Percentiles rank a stretch among this genome's conserved stretches.
Evolutionary conservation across 2,113 vertebrate genomes (phyloP).

Genomic region (Cervus canadensis): DNA sequence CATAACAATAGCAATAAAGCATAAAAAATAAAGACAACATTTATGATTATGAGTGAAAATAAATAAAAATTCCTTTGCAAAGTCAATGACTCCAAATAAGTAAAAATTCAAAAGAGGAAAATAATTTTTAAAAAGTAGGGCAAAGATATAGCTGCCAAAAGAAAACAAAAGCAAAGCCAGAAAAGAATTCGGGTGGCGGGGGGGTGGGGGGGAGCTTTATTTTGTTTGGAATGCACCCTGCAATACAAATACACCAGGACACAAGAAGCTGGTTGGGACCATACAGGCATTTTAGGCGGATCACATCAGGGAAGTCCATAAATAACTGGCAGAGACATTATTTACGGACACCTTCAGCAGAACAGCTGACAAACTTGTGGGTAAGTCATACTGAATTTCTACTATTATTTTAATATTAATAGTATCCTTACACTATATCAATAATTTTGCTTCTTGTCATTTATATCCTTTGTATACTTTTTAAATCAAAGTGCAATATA

Average conservation of each 20-base stretch:
- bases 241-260: not conserved
- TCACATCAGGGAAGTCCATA: not conserved
- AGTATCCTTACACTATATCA: not conserved
- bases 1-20: not conserved
- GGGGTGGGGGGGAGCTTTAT: not conserved
- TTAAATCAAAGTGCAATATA: not conserved
- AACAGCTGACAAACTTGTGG: not conserved
- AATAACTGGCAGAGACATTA: not conserved
- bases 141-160: not conserved
- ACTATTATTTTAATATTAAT: not conserved
- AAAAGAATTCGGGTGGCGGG: not conserved
- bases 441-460: not conserved
- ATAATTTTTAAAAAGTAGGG: not conserved
- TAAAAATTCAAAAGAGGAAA: not conserved
- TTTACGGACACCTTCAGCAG: not conserved
- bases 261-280: not conserved
- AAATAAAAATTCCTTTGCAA: not conserved
- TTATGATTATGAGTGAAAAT: conserved; percentile 1
- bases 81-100: not conserved
- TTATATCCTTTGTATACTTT: not conserved
- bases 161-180: not conserved
- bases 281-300: not conserved
- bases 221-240: not conserved
- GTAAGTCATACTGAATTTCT: not conserved
- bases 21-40: not conserved